A percentile compares a stretch with the other conserved stretches of the same genome.
These are phyloP conservation scores for Nipponia nippon DNA, from an alignment of 2,113 vertebrate species.

Conservation along the genomic window DNA sequence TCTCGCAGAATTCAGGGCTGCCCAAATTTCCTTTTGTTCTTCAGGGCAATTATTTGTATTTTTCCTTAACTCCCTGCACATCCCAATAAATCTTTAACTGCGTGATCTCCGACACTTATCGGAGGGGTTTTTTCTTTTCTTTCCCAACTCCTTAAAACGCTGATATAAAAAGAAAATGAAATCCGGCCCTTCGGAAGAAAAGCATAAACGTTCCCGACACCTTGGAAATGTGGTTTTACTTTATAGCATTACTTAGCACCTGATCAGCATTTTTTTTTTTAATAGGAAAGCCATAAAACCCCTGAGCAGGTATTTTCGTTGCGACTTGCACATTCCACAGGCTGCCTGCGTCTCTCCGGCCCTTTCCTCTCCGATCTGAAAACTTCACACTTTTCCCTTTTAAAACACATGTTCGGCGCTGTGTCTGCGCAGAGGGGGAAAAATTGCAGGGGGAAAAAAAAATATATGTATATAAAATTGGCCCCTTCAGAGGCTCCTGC, in stretches of 20 bases:
- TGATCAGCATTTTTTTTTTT: slow-evolving; percentile 60
- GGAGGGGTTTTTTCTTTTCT: not conserved
- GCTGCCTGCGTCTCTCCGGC: not conserved
- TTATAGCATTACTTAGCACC: slow-evolving; percentile 77
- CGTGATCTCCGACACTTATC: not conserved
- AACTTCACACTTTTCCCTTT: slow-evolving; percentile 79
- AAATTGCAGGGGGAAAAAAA: not conserved
- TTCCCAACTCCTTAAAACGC: slow-evolving; percentile 20
- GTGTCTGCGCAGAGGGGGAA: not conserved
- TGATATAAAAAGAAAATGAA: slow-evolving; percentile 13
- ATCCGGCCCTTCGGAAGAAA: slow-evolving; percentile 40
- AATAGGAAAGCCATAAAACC: slow-evolving; percentile 64
- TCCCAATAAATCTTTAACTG: slow-evolving; percentile 1
- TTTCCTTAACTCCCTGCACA: not conserved
- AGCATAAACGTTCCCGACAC: slow-evolving; percentile 71
- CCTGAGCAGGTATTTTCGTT: slow-evolving; percentile 59
- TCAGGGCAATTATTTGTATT: not conserved
- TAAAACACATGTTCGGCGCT: slow-evolving; percentile 74
- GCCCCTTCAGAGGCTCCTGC: not conserved
- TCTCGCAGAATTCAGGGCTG: not conserved
- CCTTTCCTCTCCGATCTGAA: slow-evolving; percentile 49
- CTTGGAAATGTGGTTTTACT: slow-evolving; percentile 76
- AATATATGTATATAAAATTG: not conserved
- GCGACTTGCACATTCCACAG: slow-evolving; percentile 30
- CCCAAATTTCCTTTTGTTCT: slow-evolving; percentile 34